Base-by-base conservation (phyloP, 2,888 invertebrate genomes). In the Cephus pulcher region DNA sequence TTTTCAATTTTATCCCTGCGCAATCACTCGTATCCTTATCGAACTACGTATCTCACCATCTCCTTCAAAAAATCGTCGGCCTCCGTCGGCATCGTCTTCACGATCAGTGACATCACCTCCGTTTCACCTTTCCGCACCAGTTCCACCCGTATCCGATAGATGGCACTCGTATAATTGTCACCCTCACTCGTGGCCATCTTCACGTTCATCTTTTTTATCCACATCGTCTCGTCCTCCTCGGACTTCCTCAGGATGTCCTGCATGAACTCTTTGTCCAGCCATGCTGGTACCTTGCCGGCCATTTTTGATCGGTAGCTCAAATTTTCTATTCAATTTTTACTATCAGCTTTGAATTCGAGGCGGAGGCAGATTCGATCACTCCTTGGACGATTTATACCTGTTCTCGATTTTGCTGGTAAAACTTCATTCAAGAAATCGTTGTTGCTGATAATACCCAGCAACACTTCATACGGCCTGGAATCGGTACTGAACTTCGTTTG, bases 11-110 rank as follows among this genome's bases (percentile, higher is more conserved):
- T 9, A 23, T 56, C 23, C 40, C 2, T 56, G 1, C 23, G 23
- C 23, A 6, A 56, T 56, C 40, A 56, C 15, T 23, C 6, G 1
- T 15, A 23, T 23, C 2, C 40, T 23, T 56, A 56, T 23, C 15
- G 6, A 4, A 23, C 23, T 9, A 56, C 40, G 6, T 6, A 1
- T 15, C 40, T 56, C 2, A 56, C 40, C 15, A 23, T 56, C 23
- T 56, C 2, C 40, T 6, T 23, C 0, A 69, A 32, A 92, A 15
- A 0, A 0, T 93, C 86, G 87, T 92, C 68, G 11, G 88, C 56
- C 11, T 88, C 86, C 71, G 91, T 91, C 32, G 93, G 93, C 11
- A 89, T 86, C 6, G 92, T 84, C 80, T 91, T 91, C 12, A 89
- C 78, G 33, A 91, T 86, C 6, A 91, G 73, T 1, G 88, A 79